Percentiles rank a stretch among this genome's conserved stretches.
These are phyloP conservation scores for Calameuta filiformis DNA, from an alignment of 2,888 invertebrate genomes.

Conservation along the genomic window DNA sequence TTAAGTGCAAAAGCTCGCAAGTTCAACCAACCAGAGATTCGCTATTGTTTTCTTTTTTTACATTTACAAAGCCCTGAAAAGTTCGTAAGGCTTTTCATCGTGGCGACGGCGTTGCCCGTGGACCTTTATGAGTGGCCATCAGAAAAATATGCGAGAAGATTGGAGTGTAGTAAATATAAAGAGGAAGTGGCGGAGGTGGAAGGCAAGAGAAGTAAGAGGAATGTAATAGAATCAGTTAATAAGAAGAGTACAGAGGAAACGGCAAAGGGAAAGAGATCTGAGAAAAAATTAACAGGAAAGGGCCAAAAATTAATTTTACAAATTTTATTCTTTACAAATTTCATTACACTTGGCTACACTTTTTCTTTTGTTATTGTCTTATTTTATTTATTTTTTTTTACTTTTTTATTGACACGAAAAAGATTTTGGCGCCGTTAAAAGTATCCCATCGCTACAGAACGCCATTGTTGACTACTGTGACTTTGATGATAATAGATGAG, in stretches of 20 bases:
- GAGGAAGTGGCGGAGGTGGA: not conserved
- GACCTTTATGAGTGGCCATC: not conserved
- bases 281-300: not conserved
- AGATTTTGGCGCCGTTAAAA: not conserved
- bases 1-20: slow-evolving; percentile 16
- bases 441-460: not conserved
- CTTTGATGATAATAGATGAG: not conserved
- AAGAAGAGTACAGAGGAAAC: not conserved
- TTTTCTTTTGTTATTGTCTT: not conserved
- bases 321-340: not conserved
- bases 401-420: not conserved
- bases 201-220: not conserved
- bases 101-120: not conserved
- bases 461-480: not conserved
- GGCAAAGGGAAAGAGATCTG: not conserved
- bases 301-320: not conserved
- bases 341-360: not conserved
- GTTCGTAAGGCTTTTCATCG: not conserved
- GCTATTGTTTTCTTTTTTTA: not conserved
- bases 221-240: not conserved
- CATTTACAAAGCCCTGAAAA: not conserved
- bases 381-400: not conserved
- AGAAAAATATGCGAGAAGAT: not conserved
- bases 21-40: not conserved
- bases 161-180: not conserved